Percentiles rank a stretch among this genome's conserved stretches.
These are phyloP conservation scores for Podotricha telesiphe DNA, from an alignment of 2,888 invertebrate species.

Conservation along the genomic window DNA sequence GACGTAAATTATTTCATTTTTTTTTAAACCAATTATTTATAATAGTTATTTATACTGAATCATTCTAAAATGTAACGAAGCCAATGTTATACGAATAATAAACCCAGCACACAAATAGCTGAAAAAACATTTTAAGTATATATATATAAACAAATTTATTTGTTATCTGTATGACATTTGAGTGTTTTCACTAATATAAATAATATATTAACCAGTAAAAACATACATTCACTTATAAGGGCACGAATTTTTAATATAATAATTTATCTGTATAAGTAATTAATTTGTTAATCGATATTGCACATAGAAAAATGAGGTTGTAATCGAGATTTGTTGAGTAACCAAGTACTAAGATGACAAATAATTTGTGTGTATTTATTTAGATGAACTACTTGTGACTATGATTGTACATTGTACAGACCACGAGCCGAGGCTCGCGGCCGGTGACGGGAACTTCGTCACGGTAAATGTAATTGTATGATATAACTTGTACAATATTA, in stretches of 20 bases:
- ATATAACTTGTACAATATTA: slow-evolving; percentile 83
- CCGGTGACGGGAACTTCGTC: slow-evolving; percentile 43
- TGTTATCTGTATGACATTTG: slow-evolving; percentile 47
- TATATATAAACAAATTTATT: slow-evolving; percentile 39
- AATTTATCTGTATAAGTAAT: slow-evolving; percentile 57
- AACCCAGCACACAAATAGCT: slow-evolving; percentile 43
- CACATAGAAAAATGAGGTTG: slow-evolving; percentile 82
- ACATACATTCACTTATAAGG: slow-evolving; percentile 70
- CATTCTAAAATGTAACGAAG: slow-evolving; percentile 7
- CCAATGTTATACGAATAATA: slow-evolving; percentile 17
- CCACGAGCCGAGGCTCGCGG: slow-evolving; percentile 23
- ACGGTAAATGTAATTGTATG: slow-evolving; percentile 77
- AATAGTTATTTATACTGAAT: slow-evolving; percentile 8
- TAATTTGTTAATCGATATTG: slow-evolving; percentile 73
- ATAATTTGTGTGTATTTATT: slow-evolving; percentile 82
- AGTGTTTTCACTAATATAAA: slow-evolving; percentile 59
- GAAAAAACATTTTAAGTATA: slow-evolving; percentile 36
- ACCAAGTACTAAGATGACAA: slow-evolving; percentile 72
- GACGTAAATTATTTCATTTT: slow-evolving; percentile 17
- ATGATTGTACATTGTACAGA: slow-evolving; percentile 78
- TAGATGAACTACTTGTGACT: slow-evolving; percentile 69
- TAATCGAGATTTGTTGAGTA: slow-evolving; percentile 73
- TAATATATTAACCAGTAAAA: slow-evolving; percentile 56
- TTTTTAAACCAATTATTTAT: slow-evolving; percentile 17
- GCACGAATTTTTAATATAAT: slow-evolving; percentile 72